phyloP scores from a whole-genome alignment of 2,113 vertebrate genomes.

The Lophochroa leadbeateri region DNA sequence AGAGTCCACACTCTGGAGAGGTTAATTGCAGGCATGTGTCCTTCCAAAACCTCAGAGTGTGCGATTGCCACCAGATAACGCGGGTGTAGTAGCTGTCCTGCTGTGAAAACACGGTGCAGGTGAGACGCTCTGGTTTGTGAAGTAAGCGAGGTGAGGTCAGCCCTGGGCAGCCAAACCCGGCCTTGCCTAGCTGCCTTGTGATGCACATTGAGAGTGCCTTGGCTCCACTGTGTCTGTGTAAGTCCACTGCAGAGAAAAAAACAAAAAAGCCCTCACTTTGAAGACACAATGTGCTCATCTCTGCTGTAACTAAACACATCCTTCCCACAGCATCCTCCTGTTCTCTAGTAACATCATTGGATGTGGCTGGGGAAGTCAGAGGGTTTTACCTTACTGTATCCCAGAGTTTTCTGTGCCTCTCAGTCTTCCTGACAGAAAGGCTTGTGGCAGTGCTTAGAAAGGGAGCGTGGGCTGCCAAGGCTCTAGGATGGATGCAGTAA shows the following conservation, averaged over 20 bases:
- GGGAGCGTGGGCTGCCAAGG: neutral
- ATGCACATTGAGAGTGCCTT: accelerated
- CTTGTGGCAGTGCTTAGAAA: neutral
- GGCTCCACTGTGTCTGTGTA: neutral
- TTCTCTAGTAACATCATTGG: accelerated
- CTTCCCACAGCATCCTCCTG: accelerated
- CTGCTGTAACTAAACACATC: neutral
- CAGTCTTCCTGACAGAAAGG: neutral
- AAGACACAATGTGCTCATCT: accelerated
- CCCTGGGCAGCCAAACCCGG: neutral
- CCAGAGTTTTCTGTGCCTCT: accelerated
- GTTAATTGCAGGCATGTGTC: neutral
- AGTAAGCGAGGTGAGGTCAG: neutral
- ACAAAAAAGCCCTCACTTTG: neutral
- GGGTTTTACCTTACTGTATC: neutral
- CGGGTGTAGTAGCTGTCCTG: accelerated
- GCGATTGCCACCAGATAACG: neutral
- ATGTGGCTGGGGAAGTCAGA: neutral
- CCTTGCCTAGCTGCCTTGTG: neutral
- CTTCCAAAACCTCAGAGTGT: neutral
- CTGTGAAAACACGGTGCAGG: neutral
- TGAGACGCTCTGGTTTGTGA: neutral
- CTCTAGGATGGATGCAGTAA: neutral
- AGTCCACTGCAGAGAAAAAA: neutral
- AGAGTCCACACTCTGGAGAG: neutral